These are phyloP conservation scores for Coryphaenoides rupestris DNA, from an alignment of 2,113 vertebrate species.

Conservation along the genomic window DNA sequence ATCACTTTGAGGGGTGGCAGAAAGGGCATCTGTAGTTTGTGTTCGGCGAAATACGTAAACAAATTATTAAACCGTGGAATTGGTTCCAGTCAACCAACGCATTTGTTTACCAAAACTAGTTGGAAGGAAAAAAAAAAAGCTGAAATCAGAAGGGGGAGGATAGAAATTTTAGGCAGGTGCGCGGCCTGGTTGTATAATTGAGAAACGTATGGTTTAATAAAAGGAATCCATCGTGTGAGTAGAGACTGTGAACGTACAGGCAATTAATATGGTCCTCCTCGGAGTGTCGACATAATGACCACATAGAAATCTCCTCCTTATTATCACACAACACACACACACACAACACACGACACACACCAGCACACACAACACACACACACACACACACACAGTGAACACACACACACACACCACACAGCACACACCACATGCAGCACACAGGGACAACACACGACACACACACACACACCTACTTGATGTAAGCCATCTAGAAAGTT, in stretches of 20 bases:
- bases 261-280: slow-evolving; percentile 75
- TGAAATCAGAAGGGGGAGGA: background rate
- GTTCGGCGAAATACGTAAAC: slow-evolving; percentile 41
- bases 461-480: slow-evolving; percentile 45
- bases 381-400: slow-evolving; percentile 32
- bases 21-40: slow-evolving; percentile 31
- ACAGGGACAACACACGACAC: too few relatives aligned
- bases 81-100: slow-evolving; percentile 63
- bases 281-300: slow-evolving; percentile 75
- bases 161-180: slow-evolving; percentile 63
- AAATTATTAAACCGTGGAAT: slow-evolving; percentile 60
- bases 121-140: slow-evolving; percentile 62
- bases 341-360: too few relatives aligned
- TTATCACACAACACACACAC: slow-evolving; percentile 25
- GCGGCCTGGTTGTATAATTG: slow-evolving; percentile 57
- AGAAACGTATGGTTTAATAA: slow-evolving; percentile 74
- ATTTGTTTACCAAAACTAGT: slow-evolving; percentile 65
- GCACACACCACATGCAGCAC: too few relatives aligned
- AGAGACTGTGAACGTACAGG: slow-evolving; percentile 69
- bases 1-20: slow-evolving; percentile 29
- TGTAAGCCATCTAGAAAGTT: slow-evolving; percentile 73
- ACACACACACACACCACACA: slow-evolving; percentile 9
- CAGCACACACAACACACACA: slow-evolving; percentile 22
- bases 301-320: slow-evolving; percentile 68
- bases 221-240: slow-evolving; percentile 75